phyloP scores from a whole-genome alignment of 2,888 invertebrate species.

The Polyommatus iphigenia region DNA sequence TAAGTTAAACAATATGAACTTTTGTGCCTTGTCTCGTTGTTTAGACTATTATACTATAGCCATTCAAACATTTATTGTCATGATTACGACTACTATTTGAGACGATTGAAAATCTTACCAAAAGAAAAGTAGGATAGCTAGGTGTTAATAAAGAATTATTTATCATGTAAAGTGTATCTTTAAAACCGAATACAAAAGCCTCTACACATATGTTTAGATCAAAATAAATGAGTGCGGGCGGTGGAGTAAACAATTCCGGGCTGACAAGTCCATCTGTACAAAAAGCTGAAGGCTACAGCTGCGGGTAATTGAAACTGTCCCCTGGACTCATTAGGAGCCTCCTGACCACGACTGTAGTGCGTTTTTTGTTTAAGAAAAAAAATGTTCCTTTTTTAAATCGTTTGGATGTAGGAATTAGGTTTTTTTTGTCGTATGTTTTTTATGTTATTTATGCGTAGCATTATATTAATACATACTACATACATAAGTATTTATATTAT shows the following conservation, averaged over 20 bases:
- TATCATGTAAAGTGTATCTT: not conserved
- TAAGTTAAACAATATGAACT: too few relatives aligned
- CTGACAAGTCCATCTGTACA: slow-evolving; percentile 51
- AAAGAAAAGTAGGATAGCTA: too few relatives aligned
- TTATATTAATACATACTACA: too few relatives aligned
- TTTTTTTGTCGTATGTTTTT: not conserved
- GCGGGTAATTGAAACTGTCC: slow-evolving; percentile 56
- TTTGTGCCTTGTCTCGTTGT: too few relatives aligned
- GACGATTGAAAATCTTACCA: too few relatives aligned
- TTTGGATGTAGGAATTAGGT: slow-evolving; percentile 9
- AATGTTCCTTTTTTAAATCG: slow-evolving; percentile 25
- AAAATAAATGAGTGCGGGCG: slow-evolving; percentile 40
- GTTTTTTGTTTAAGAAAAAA: slow-evolving; percentile 32
- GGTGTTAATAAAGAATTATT: too few relatives aligned
- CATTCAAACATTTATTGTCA: too few relatives aligned
- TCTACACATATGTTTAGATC: slow-evolving; percentile 38
- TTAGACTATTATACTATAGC: too few relatives aligned
- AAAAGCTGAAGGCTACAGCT: slow-evolving; percentile 48
- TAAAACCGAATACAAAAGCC: not conserved
- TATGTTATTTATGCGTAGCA: not conserved
- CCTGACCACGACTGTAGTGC: slow-evolving; percentile 32
- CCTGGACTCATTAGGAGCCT: slow-evolving; percentile 53
- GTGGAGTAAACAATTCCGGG: slow-evolving; percentile 49
- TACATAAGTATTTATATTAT: too few relatives aligned
- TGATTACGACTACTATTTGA: too few relatives aligned